Evolutionary conservation across 2,888 invertebrate species (phyloP), one percentile per base, ranked within the genome.

Genomic region (Eucriotettix oculatus): DNA sequence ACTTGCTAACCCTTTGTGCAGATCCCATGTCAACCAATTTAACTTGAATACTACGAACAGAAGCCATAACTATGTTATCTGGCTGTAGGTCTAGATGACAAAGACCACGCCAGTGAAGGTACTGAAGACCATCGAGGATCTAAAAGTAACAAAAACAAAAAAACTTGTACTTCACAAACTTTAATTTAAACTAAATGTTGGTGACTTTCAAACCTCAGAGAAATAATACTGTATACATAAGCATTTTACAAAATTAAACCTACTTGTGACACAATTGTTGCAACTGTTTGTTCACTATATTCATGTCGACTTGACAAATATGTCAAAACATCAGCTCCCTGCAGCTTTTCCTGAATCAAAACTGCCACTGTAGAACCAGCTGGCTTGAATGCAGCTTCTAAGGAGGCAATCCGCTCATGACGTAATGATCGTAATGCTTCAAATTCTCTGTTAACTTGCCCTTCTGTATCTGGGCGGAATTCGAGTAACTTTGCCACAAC

Each of bases 21-120:
- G 87, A 85, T 0, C 95, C 96, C 71, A 97, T 87, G 74, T 98
- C 97, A 10, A 93, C 86, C 55, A 99, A 75, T 74, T 96, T 97
- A 2, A 97, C 82, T 72, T 91, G 87, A 10, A 88, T 82, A 0
- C 87, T 86, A 65, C 93, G 78, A 16, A 91, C 86, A 0, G 87
- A 86, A 1, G 88, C 84, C 87, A 97, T 90, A 5, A 96, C 90
- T 40, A 98, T 82, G 73, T 98, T 98, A 71, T 95, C 94, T 0
- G 97, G 97, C 73, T 97, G 92, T 57, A 96, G 77, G 72, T 95
- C 89, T 63, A 95, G 75, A 72, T 94, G 92, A 67, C 89, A 88
- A 66, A 85, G 84, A 3, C 94, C 94, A 68, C 91, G 81, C 89
- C 95, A 95, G 73, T 98, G 97, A 52, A 99, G 76, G 73, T 95